Base-by-base conservation (phyloP, 2,888 invertebrate genomes). In the Tinea semifulvella region DNA sequence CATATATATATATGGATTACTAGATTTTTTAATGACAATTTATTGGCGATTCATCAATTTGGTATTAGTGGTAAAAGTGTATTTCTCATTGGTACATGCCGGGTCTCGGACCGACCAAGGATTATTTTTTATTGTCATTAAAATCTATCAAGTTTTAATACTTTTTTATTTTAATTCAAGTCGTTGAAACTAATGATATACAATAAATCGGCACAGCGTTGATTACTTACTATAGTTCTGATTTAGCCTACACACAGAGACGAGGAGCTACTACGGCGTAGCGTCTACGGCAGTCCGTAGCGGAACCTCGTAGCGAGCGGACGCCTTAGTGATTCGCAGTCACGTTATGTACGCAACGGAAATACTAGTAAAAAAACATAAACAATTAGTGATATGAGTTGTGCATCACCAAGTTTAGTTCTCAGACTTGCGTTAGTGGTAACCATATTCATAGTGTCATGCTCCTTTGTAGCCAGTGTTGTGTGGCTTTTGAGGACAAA, bases 381-480 rank as follows among this genome's bases (percentile, higher is more conserved):
- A 76, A 75, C 77, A 79, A 76, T 71, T 69, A 74, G 77, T 79
- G 77, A 79, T 77, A 80, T 80, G 79, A 80, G 79, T 75, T 74
- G 79, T 75, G 63, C 75, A 63, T 69, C 77, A 58, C 63, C 68
- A 50, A 75, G 64, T 57, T 57, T 65, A 63, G 68, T 74, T 60
- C 63, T 75, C 59, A 66, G 76, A 64, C 68, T 76, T 63, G 72
- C 77, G 69, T 68, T 80, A 52, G 59, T 79, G 48, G 66, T 73
- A 68, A 58, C 73, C 61, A 80, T 76, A 55, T 72, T 79, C 48
- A 54, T 76, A 52, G 70, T 80, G 54, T 70, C 79, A 61, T 77
- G 74, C 56, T 68, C 74, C 48, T 80, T 80, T 52, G 56, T 80
- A 43, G 76, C 69, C 48, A 80, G 80, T 70, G 65, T 80, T 49